These are phyloP conservation scores for Castor canadensis DNA, from an alignment of 2,113 vertebrate species.

Conservation along the genomic window DNA sequence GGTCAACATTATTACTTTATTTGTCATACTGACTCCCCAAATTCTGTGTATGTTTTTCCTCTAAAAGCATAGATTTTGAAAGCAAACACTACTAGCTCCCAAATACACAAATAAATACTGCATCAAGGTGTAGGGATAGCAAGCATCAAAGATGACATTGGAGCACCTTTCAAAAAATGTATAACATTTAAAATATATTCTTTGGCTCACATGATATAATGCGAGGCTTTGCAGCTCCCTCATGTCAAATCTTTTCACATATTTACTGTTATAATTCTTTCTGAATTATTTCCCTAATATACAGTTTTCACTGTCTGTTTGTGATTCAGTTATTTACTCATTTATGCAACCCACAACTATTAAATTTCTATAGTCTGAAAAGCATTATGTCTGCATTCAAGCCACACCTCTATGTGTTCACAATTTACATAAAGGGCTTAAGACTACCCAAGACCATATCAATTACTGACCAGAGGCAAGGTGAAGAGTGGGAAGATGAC, in stretches of 20 bases:
- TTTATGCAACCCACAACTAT: background rate
- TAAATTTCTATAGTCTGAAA: background rate
- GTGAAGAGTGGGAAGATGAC: background rate
- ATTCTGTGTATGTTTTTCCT: background rate
- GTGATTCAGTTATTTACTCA: background rate
- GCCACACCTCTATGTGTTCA: background rate
- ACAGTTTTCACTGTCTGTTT: background rate
- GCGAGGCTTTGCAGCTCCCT: background rate
- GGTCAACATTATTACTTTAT: background rate
- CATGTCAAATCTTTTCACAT: background rate
- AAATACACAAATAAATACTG: background rate
- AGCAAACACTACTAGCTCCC: background rate
- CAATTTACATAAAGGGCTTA: background rate
- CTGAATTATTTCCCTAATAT: background rate
- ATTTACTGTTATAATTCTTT: background rate
- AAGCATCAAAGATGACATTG: background rate
- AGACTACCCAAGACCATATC: background rate
- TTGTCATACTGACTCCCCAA: background rate
- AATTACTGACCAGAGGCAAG: background rate
- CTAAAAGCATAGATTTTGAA: background rate
- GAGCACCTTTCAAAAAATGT: background rate
- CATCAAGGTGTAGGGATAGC: background rate
- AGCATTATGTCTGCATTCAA: background rate
- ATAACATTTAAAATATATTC: background rate
- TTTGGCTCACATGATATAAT: background rate